phyloP scores from a whole-genome alignment of 2,888 invertebrate genomes.

The Netelia fuscicornis region DNA sequence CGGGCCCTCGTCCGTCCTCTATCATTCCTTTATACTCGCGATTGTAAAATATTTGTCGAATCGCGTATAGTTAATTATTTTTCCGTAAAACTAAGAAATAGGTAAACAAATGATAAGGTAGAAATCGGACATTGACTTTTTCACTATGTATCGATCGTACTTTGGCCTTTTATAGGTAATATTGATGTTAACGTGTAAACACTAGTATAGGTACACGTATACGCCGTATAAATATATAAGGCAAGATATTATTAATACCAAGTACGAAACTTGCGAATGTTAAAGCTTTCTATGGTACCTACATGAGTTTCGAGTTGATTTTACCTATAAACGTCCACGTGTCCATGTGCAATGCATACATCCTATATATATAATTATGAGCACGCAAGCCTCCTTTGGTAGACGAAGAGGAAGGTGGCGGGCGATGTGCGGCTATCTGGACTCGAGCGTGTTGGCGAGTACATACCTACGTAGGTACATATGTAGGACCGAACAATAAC shows the following conservation, averaged over 20 bases:
- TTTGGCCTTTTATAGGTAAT: not conserved
- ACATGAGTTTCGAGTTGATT: not conserved
- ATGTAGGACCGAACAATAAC: too few species aligned
- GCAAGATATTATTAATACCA: too few species aligned
- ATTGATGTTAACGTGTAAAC: not conserved
- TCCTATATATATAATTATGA: not conserved
- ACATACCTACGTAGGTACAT: too few species aligned
- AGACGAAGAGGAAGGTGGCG: too few species aligned
- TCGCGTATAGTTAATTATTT: not conserved
- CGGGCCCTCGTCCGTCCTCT: too few species aligned
- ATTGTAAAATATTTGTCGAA: not conserved
- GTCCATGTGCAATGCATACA: not conserved
- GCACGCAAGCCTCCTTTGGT: too few species aligned
- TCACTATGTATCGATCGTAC: not conserved
- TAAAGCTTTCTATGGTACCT: not conserved
- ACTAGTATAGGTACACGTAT: not conserved
- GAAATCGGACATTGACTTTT: slow-evolving; percentile 34
- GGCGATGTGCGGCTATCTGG: too few species aligned
- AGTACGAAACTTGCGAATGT: too few species aligned
- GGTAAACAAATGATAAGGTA: not conserved
- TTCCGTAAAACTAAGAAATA: slow-evolving; percentile 6
- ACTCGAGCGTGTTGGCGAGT: too few species aligned
- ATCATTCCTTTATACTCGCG: too few species aligned
- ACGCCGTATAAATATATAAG: too few species aligned
- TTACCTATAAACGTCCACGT: not conserved